phyloP scores from a whole-genome alignment of 1,140 invertebrate genomes.

The Asobara japonica region DNA sequence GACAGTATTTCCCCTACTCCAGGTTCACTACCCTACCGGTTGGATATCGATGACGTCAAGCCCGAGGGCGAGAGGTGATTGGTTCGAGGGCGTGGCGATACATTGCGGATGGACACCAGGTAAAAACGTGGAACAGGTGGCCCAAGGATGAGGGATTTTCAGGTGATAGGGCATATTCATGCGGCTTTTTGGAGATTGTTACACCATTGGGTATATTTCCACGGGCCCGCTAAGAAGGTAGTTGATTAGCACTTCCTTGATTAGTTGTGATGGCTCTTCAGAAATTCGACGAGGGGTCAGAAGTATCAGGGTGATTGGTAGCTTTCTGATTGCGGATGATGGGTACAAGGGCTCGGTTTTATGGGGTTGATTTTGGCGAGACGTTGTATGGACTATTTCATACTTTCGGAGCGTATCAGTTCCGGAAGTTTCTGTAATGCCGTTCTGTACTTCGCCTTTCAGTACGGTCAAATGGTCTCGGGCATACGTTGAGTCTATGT shows the following conservation, averaged over 20 bases:
- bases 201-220: background rate
- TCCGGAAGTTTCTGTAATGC: too few relatives aligned
- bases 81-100: slow-evolving; percentile 6
- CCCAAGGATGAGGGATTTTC: background rate
- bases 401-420: too few relatives aligned
- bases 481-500: too few relatives aligned
- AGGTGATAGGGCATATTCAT: background rate
- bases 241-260: background rate
- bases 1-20: background rate
- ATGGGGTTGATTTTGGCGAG: background rate
- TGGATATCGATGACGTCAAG: slow-evolving; percentile 12
- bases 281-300: background rate
- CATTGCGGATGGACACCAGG: background rate
- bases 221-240: background rate
- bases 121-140: slow-evolving; percentile 10
- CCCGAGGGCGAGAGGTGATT: slow-evolving; percentile 12
- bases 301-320: background rate
- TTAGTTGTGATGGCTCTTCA: background rate
- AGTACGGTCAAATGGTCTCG: too few relatives aligned
- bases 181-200: background rate
- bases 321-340: background rate
- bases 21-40: slow-evolving; percentile 9
- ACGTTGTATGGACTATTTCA: background rate
- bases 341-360: background rate
- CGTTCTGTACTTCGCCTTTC: too few relatives aligned